Evolutionary conservation across 2,797 vertebrate species (phyloP).

Genomic region (Dipus sagitta): DNA sequence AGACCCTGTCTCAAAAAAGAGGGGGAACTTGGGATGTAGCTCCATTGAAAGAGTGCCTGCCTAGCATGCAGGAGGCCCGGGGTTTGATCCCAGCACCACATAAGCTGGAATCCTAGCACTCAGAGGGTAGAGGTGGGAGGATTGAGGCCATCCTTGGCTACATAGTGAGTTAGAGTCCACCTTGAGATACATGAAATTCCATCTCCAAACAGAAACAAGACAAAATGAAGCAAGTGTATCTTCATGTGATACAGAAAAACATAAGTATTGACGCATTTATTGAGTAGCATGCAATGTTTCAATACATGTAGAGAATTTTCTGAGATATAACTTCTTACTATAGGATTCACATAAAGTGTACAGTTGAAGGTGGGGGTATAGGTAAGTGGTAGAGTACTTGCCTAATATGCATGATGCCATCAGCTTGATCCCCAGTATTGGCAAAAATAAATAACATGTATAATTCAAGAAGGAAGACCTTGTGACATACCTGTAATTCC

Average conservation of each 20-base stretch:
- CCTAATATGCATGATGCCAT: neutral
- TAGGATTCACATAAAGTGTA: neutral
- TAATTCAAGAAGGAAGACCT: neutral
- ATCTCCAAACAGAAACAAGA: neutral
- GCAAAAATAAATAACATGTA: neutral
- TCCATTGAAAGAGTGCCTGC: too few relatives aligned
- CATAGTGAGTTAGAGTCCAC: neutral
- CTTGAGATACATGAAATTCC: neutral
- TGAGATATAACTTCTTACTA: neutral
- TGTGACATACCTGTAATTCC: neutral
- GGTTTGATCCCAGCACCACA: too few relatives aligned
- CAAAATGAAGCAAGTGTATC: neutral
- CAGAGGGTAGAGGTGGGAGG: neutral
- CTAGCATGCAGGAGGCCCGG: too few relatives aligned
- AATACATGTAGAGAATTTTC: neutral
- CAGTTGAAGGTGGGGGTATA: neutral
- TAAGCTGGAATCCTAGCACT: neutral
- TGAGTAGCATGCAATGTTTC: neutral
- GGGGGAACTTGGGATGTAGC: too few relatives aligned
- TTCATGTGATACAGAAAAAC: neutral
- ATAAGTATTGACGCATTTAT: neutral
- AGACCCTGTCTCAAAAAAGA: too few relatives aligned
- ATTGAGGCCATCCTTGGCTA: neutral
- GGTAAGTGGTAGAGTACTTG: neutral
- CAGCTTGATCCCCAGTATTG: neutral